Evolutionary conservation across 1,140 invertebrate species (phyloP), one percentile per base, ranked within the genome.

Genomic region (Ladona fulva): DNA sequence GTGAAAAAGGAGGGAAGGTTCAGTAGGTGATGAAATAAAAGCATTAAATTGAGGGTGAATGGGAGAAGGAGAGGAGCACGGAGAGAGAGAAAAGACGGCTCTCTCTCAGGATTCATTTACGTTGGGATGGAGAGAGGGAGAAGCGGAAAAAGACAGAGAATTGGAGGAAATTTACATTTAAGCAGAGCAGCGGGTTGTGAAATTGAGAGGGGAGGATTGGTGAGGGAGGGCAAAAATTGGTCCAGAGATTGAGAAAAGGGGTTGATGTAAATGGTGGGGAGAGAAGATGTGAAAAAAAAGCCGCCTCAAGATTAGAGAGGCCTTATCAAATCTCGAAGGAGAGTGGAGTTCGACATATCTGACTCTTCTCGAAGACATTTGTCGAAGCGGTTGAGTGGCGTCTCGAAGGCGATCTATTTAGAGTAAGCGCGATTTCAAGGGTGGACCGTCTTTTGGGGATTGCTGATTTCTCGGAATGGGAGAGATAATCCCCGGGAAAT

Each of bases 41-140:
- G 52, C 52, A 66, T 66, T 66, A 66, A 66, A 66, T 66, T 66
- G 52, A 66, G 52, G 52, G 52, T 66, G 52, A 66, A 66, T 66
- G 52, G 52, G 52, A 66, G 19, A 52, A 19, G 44, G 44, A 19
- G 44, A 11, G 44, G 44, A n/a, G n/a, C n/a, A n/a, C n/a, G n/a
- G n/a, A n/a, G n/a, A n/a, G n/a, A n/a, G 29, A 37, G 29, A 37
- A 37, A 37, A 37, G 29, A 37, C 29, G 29, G 1, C 8, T 37
- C 29, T 37, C 29, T 5, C 29, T 37, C 29, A 37, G 29, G 29
- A 37, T 37, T 37, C 29, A 37, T 37, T 37, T 37, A 8, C 29
- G 29, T 22, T 6, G 52, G 52, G 44, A 19, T 10, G 44, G 44
- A 52, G 44, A 19, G 19, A 52, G 19, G 44, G 44, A 52, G 44